phyloP scores from a whole-genome alignment of 2,113 vertebrate species.

The Chlamydotis undulata region DNA sequence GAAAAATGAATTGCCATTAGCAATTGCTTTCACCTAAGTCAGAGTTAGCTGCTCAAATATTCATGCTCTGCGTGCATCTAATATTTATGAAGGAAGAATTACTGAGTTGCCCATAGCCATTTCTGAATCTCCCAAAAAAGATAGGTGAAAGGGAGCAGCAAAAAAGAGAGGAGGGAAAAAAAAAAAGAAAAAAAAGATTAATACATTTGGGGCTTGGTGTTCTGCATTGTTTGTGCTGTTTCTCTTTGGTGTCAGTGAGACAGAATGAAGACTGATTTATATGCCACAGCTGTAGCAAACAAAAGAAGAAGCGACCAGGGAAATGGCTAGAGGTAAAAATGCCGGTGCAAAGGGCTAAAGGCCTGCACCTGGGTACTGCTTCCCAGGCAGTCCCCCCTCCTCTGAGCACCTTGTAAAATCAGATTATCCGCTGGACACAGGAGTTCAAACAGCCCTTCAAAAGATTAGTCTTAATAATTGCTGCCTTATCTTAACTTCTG shows the following conservation, averaged over 20 bases:
- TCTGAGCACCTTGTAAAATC: conserved; percentile 66
- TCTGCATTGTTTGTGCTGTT: conserved; percentile 49
- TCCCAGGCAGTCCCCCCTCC: background rate
- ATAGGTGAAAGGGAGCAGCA: background rate
- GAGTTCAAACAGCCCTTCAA: conserved; percentile 69
- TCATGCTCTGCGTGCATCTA: conserved; percentile 52
- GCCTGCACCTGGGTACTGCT: conserved; percentile 78
- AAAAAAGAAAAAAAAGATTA: background rate
- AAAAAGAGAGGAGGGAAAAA: background rate
- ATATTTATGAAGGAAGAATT: conserved; percentile 70
- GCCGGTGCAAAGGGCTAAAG: conserved; percentile 73
- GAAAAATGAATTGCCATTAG: conserved; percentile 69
- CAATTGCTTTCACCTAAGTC: conserved; percentile 59
- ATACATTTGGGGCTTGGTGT: conserved; percentile 33
- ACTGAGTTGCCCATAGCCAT: conserved; percentile 43
- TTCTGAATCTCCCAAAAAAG: conserved; percentile 39
- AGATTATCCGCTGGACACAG: conserved; percentile 67
- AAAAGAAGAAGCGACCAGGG: conserved; percentile 59
- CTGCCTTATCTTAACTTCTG: conserved; percentile 69
- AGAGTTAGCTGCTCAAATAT: conserved; percentile 67
- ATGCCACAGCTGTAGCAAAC: conserved; percentile 70
- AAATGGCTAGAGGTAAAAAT: conserved; percentile 71
- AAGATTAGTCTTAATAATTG: conserved; percentile 74
- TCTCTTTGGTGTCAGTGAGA: conserved; percentile 59
- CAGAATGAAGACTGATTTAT: conserved; percentile 71